Base-by-base conservation (phyloP, 2,113 vertebrate species). In the Dipodomys stephensi region DNA sequence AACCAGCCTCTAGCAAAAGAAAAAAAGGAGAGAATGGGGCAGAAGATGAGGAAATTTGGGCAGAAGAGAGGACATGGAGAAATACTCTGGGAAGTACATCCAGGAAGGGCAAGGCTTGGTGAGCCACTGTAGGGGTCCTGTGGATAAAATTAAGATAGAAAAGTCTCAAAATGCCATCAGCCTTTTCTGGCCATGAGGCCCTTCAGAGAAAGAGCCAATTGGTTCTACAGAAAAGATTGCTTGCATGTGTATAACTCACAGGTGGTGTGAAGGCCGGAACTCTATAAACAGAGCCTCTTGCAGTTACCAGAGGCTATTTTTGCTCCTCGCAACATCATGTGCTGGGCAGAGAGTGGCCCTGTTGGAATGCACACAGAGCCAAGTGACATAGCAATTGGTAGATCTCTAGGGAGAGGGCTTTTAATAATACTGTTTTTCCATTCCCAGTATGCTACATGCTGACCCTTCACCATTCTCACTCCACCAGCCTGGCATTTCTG, bases 281-380 rank as follows among this genome's bases (percentile, higher is more conserved):
- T 96, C 93, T 97, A 97, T 96, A 97, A 94, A 97, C 92, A 96
- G 95, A 95, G 88, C 90, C 86, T 97, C 88, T 92, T 71, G 90
- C 95, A 85, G 93, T 91, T 93, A 94, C 95, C 94, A 95, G 65
- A 84, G 92, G 88, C 88, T 95, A 96, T 95, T 96, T 97, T 97
- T 94, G 92, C 87, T 94, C 67, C 60, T 95, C 2, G 60, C 77
- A 92, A 92, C 85, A 96, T 95, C 91, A 84, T 91, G 85, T 76
- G 92, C 88, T 0, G 5, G 80, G 90, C 95, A 95, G 77, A 92
- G 85, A 92, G 88, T 87, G 74, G 60, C 88, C 93, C 87, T 94
- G 94, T 95, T 85, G 90, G 90, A 94, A 95, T 85, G 92, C 79
- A 74, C 79, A 88, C 86, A 87, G 60, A 92, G 85, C 49, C 82